Evolutionary conservation across 2,888 invertebrate species (phyloP).

Genomic region (Perizoma flavofasciatum): DNA sequence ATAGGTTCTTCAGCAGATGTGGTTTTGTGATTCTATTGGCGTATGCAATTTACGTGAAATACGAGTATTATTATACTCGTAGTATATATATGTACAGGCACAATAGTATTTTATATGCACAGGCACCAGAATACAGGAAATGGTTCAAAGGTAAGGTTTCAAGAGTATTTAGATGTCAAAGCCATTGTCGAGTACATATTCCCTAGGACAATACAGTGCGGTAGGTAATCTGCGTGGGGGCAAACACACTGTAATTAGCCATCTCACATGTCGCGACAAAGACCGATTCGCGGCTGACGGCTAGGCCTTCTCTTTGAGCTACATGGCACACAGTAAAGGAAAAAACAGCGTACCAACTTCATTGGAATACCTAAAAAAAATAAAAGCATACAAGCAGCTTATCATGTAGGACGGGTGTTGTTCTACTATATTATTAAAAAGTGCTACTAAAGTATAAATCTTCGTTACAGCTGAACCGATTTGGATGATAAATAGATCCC

Average conservation of each 20-base stretch:
- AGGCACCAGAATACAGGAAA: no score
- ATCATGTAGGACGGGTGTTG: no score
- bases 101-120: conserved; percentile 20
- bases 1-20: conserved; percentile 27
- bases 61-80: conserved; percentile 24
- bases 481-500: no score
- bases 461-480: no score
- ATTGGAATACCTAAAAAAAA: no score
- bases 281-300: conserved; percentile 36
- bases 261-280: conserved; percentile 54
- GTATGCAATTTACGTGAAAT: conserved; percentile 16
- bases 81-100: conserved; percentile 20
- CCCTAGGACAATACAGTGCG: conserved; percentile 44
- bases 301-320: conserved; percentile 47
- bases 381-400: no score
- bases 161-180: conserved; percentile 27
- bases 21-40: conserved; percentile 27
- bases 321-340: conserved; percentile 8
- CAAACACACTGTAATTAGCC: conserved; percentile 64
- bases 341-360: background rate
- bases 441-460: no score
- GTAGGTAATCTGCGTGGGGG: conserved; percentile 54
- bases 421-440: no score
- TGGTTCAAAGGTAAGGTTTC: conserved; percentile 19
- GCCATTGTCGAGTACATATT: conserved; percentile 39